phyloP scores from a whole-genome alignment of 2,797 vertebrate species.

The Rhodeus uyekii region DNA sequence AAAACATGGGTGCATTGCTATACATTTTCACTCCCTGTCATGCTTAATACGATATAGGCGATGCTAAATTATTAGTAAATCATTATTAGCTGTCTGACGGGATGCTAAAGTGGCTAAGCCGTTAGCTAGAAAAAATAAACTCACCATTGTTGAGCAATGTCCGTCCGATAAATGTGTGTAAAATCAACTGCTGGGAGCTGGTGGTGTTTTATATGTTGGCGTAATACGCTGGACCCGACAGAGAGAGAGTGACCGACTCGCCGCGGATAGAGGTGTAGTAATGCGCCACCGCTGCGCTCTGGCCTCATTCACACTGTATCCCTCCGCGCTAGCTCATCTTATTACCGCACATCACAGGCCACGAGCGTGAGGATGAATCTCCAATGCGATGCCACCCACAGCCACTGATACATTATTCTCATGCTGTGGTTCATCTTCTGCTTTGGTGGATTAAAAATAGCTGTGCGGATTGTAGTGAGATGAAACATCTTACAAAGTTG shows the following conservation, averaged over 20 bases:
- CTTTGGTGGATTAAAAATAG: conserved; percentile 3
- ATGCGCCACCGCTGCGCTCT: conserved; percentile 31
- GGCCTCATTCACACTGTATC: conserved; percentile 50
- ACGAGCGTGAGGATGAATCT: background rate
- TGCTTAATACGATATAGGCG: background rate
- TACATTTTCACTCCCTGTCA: too few relatives aligned
- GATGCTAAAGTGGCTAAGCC: conserved; percentile 29
- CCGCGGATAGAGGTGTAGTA: conserved; percentile 19
- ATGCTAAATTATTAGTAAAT: background rate
- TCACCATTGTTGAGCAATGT: conserved; percentile 21
- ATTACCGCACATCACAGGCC: background rate
- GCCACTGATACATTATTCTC: background rate
- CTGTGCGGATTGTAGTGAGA: background rate
- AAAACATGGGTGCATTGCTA: background rate
- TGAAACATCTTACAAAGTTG: too few relatives aligned
- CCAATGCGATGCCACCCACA: background rate
- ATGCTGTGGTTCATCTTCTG: background rate
- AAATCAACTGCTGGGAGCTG: background rate
- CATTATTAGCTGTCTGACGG: background rate
- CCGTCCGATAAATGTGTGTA: background rate
- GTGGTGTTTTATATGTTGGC: background rate
- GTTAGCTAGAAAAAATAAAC: conserved; percentile 8
- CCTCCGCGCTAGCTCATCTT: conserved; percentile 49
- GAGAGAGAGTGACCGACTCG: background rate
- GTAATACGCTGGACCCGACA: background rate